A percentile compares a stretch with the other conserved stretches of the same genome.
These are phyloP conservation scores for Synaphobranchus kaupii DNA, from an alignment of 2,797 vertebrate species.

Conservation along the genomic window DNA sequence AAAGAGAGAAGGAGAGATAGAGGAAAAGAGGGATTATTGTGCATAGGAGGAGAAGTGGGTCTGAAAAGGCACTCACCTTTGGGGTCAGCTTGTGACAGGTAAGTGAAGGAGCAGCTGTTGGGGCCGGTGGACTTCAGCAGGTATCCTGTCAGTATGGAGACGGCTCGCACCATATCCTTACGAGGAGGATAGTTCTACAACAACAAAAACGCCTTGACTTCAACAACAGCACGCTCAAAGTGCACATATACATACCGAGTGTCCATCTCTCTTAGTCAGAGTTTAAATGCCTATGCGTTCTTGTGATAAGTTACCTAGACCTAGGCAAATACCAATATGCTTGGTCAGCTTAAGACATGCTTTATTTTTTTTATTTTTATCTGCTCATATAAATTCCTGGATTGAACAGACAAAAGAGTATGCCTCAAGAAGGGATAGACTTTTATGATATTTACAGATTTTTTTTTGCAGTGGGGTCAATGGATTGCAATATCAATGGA, in stretches of 20 bases:
- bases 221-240: neutral
- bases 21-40: neutral
- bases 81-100: slow-evolving; percentile 83
- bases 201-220: slow-evolving; percentile 22
- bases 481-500: neutral
- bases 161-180: slow-evolving; percentile 70
- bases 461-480: neutral
- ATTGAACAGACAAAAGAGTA: neutral
- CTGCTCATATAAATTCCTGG: neutral
- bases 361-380: neutral
- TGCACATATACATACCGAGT: neutral
- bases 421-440: neutral
- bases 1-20: neutral
- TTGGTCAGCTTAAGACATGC: neutral
- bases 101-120: slow-evolving; percentile 76
- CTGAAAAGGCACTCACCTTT: slow-evolving; percentile 68
- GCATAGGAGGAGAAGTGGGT: neutral
- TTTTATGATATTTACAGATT: neutral
- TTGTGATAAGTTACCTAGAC: neutral
- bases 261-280: neutral
- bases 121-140: slow-evolving; percentile 70
- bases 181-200: slow-evolving; percentile 71
- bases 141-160: slow-evolving; percentile 81
- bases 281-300: neutral
- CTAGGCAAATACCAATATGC: neutral